Conservation (phyloP, 2,797 vertebrate genomes). For the Petrocephalus schoutedeni region DNA sequence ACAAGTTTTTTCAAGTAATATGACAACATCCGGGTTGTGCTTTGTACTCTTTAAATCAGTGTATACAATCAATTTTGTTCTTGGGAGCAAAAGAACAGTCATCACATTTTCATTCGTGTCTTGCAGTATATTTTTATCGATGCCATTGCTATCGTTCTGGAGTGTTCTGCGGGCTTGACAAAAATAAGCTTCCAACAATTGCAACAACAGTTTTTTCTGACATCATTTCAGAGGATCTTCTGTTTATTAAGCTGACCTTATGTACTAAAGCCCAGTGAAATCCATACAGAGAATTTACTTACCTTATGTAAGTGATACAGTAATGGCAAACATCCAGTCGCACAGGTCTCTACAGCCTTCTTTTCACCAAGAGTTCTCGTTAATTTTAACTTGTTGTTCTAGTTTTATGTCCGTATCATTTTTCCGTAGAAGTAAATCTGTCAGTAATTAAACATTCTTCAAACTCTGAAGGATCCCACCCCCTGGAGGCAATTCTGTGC, state of each 20-base stretch:
- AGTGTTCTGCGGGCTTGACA: neutral
- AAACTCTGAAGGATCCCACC: neutral
- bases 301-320: neutral
- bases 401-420: neutral
- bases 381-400: neutral
- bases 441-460: neutral
- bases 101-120: neutral
- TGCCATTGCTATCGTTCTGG: neutral
- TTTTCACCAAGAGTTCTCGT: neutral
- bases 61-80: neutral
- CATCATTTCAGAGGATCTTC: neutral
- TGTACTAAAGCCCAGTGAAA: neutral
- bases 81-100: neutral
- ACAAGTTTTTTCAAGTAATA: neutral
- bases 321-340: neutral
- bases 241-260: neutral
- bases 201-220: neutral
- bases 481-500: neutral
- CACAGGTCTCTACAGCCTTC: neutral
- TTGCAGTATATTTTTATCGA: neutral
- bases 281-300: neutral
- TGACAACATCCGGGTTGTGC: neutral
- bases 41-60: neutral
- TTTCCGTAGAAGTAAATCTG: neutral
- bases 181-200: neutral